Evolutionary conservation across 2,113 vertebrate genomes (phyloP).

Genomic region (Aphelocoma coerulescens): DNA sequence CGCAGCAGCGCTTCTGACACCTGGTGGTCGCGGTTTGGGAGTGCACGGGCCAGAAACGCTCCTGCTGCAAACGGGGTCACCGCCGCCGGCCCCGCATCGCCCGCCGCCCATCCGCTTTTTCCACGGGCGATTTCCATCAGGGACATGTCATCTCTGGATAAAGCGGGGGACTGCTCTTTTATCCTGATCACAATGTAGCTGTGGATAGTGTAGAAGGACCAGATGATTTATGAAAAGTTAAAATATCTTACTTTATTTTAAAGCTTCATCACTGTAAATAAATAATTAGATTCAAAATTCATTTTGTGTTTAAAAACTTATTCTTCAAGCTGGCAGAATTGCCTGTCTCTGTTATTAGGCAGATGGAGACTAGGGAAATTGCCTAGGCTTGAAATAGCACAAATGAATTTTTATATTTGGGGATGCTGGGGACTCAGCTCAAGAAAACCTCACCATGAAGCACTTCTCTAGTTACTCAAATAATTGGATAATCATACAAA

Average conservation of each 20-base stretch:
- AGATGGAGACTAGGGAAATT: background rate
- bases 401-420: slow-evolving; percentile 16
- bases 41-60: slow-evolving; percentile 40
- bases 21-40: slow-evolving; percentile 74
- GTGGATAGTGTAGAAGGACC: background rate
- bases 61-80: slow-evolving; percentile 72
- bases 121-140: background rate
- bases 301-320: slow-evolving; percentile 31
- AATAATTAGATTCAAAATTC: slow-evolving; percentile 44
- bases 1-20: slow-evolving; percentile 75
- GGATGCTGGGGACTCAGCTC: background rate
- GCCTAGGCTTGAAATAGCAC: background rate
- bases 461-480: background rate
- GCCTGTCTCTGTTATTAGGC: background rate
- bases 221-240: slow-evolving; percentile 58
- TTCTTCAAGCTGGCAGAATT: background rate
- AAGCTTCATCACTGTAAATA: slow-evolving; percentile 9
- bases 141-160: background rate
- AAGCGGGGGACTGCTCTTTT: background rate
- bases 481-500: background rate
- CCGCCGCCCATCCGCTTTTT: slow-evolving; percentile 23
- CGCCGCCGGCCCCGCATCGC: slow-evolving; percentile 17
- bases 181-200: background rate
- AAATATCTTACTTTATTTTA: slow-evolving; percentile 14
- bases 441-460: background rate